Evolutionary conservation across 2,888 invertebrate species (phyloP).

Genomic region (Dendrolimus pini): DNA sequence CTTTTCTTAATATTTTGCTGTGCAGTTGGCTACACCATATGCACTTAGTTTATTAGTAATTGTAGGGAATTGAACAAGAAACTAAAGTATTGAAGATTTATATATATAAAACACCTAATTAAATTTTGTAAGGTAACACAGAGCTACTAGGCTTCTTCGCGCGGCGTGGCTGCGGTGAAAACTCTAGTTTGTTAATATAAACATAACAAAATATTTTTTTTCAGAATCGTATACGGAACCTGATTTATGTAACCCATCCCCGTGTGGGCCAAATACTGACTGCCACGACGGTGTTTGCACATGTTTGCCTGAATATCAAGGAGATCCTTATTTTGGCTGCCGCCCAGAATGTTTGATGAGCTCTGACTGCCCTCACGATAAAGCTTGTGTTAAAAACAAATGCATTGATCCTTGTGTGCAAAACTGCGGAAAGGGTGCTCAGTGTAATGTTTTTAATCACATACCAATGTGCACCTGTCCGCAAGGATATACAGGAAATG

Average conservation of each 20-base stretch:
- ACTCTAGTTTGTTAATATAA: too few species aligned
- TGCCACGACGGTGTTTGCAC: constrained; percentile 82
- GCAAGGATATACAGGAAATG: constrained; percentile 80
- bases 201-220: constrained; percentile 11
- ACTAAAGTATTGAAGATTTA: too few species aligned
- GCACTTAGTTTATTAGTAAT: too few species aligned
- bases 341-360: constrained; percentile 89
- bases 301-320: constrained; percentile 84
- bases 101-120: too few species aligned
- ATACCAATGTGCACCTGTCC: constrained; percentile 78
- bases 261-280: constrained; percentile 83
- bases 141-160: too few species aligned
- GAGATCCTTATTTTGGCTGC: constrained; percentile 86
- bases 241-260: constrained; percentile 80
- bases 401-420: constrained; percentile 87
- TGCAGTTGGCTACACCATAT: too few species aligned
- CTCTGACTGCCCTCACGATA: constrained; percentile 82
- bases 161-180: too few species aligned
- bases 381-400: constrained; percentile 83
- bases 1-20: too few species aligned
- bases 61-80: too few species aligned
- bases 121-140: too few species aligned
- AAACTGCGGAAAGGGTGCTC: constrained; percentile 84
- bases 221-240: constrained; percentile 36
- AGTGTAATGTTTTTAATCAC: constrained; percentile 82